Evolutionary conservation across 2,113 vertebrate species (phyloP), one percentile per base, ranked within the genome.

Genomic region (Anhinga anhinga): DNA sequence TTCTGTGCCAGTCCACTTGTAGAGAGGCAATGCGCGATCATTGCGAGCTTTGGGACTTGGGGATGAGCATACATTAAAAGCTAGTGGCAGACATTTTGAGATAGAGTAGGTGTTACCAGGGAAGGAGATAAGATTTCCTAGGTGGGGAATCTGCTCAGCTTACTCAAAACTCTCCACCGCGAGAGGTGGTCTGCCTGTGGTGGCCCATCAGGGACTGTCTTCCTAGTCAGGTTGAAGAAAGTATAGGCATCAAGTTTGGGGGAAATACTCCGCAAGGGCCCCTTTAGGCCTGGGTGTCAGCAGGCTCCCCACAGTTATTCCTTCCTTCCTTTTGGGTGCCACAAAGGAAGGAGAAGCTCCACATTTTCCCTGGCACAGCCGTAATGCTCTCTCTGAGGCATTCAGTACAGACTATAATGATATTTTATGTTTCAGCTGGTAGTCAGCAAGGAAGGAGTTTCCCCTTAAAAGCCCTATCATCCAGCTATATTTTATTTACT

Each of bases 121-220:
- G n/a, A 40, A 23, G 5, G 10, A 38, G 25, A 5, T 47, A 14
- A 0, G 6, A 9, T 50, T 86, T 59, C 21, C 30, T 4, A 1
- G 6, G 0, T 8, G 26, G 17, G 12, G 83, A 30, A 8, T 9
- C 15, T 5, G 0, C 17, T 17, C 15, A 10, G 2, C 27, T 86
- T 3, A 0, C 20, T 47, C 29, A 14, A 22, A 32, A 27, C 34
- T 25, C 26, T 47, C 36, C 16, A 2, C 0, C 2, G 0, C 42
- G 4, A 67, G 15, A 6, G 40, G 22, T 15, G 26, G 45, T 13
- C n/a, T 44, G 30, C 7, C 34, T 21, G 11, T 23, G 32, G 5
- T 0, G 5, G 5, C 22, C 25, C 23, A 30, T 5, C 52, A 19
- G 34, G 22, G 30, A 2, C 40, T 2, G 0, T 21, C 40, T 47